Evolutionary conservation across 2,113 vertebrate species (phyloP).

Genomic region (Passer montanus): DNA sequence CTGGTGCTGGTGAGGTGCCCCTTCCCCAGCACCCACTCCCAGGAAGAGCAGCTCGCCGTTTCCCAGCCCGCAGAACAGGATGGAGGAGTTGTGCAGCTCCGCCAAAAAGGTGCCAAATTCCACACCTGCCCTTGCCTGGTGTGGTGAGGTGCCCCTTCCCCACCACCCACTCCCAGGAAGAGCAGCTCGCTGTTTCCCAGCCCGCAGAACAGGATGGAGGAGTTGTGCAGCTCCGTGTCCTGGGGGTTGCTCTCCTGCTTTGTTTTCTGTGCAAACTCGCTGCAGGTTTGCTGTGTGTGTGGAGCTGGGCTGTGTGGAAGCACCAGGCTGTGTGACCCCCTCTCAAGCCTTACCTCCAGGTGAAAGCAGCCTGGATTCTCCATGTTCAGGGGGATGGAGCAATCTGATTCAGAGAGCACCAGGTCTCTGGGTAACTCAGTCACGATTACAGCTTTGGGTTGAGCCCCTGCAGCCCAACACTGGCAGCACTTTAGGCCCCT

Average conservation of each 20-base stretch:
- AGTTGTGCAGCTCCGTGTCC: neutral
- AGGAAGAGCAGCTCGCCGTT: accelerated
- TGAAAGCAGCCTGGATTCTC: neutral
- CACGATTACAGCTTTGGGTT: too few species aligned
- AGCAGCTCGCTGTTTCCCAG: neutral
- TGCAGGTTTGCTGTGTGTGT: neutral
- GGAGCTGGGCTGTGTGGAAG: neutral
- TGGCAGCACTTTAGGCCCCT: neutral
- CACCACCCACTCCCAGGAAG: neutral
- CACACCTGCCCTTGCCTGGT: neutral
- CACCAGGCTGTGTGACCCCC: neutral
- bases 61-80: neutral
- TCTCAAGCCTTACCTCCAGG: neutral
- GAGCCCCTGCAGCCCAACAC: neutral
- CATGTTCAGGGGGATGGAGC: neutral
- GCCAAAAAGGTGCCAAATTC: neutral
- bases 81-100: neutral
- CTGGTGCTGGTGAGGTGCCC: neutral
- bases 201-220: neutral
- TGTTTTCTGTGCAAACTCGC: neutral
- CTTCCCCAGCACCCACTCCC: neutral
- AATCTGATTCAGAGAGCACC: neutral
- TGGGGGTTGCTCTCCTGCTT: neutral
- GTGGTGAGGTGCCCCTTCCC: neutral
- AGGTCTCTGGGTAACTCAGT: neutral